Evolutionary conservation across 2,888 invertebrate genomes (phyloP).

Genomic region (Drosophila anomelani): DNA sequence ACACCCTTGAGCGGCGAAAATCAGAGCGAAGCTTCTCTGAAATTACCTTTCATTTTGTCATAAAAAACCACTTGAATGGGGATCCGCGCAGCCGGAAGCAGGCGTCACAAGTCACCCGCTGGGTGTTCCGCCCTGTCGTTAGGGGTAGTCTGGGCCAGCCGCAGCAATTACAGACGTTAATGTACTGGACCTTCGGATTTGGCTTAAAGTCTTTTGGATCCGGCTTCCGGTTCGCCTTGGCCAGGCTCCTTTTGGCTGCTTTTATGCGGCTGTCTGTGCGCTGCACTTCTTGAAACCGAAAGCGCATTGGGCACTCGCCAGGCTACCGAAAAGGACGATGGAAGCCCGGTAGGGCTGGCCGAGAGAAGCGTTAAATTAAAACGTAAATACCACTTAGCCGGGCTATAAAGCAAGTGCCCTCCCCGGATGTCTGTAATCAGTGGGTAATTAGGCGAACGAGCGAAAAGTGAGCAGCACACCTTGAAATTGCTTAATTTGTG

Average conservation of each 20-base stretch:
- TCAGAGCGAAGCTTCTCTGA: slow-evolving; percentile 73
- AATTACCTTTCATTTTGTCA: slow-evolving; percentile 84
- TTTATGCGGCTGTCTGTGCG: slow-evolving; percentile 39
- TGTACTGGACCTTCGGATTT: slow-evolving; percentile 54
- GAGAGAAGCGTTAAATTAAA: slow-evolving; percentile 83
- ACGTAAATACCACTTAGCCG: slow-evolving; percentile 82
- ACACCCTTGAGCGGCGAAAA: slow-evolving; percentile 57
- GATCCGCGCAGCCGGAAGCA: slow-evolving; percentile 36
- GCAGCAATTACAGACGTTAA: slow-evolving; percentile 75
- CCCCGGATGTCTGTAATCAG: slow-evolving; percentile 65
- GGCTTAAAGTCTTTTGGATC: slow-evolving; percentile 67
- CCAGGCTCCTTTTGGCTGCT: slow-evolving; percentile 26
- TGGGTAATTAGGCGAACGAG: slow-evolving; percentile 73
- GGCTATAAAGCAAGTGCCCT: slow-evolving; percentile 73
- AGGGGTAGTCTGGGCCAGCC: slow-evolving; percentile 60
- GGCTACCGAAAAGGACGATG: slow-evolving; percentile 11
- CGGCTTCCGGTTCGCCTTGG: slow-evolving; percentile 60
- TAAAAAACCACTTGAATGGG: slow-evolving; percentile 83
- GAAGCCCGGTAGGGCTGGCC: slow-evolving; percentile 5
- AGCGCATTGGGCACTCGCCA: slow-evolving; percentile 57
- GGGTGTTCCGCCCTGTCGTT: slow-evolving; percentile 52
- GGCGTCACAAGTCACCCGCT: slow-evolving; percentile 17
- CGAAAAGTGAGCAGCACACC: slow-evolving; percentile 60
- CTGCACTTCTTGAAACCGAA: slow-evolving; percentile 76
- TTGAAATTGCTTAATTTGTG: slow-evolving; percentile 73